Conservation (phyloP, 2,888 invertebrate genomes). For the Argyresthia albistria region DNA sequence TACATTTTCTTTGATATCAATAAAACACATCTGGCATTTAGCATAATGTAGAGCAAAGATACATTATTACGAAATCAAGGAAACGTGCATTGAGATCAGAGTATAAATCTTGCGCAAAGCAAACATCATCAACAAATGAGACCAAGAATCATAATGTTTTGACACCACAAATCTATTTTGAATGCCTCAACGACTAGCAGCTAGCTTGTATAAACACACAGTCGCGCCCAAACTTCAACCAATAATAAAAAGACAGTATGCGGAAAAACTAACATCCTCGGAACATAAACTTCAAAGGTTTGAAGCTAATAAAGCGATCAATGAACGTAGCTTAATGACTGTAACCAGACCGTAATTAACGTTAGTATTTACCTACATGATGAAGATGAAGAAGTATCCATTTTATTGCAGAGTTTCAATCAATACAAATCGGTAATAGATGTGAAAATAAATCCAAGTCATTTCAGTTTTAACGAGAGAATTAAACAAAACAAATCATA, state of each 20-base stretch:
- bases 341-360: conserved; percentile 18
- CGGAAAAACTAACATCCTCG: conserved; percentile 72
- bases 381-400: neutral
- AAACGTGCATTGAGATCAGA: conserved; percentile 14
- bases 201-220: conserved; percentile 58
- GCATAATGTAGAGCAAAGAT: neutral
- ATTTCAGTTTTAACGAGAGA: too few relatives aligned
- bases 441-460: too few relatives aligned
- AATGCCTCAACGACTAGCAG: conserved; percentile 30
- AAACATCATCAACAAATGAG: conserved; percentile 27
- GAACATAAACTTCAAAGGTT: conserved; percentile 58
- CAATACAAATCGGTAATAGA: neutral
- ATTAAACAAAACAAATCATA: too few relatives aligned
- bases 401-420: neutral
- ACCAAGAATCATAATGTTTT: conserved; percentile 53
- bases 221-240: conserved; percentile 66
- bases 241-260: conserved; percentile 70
- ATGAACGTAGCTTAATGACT: conserved; percentile 46
- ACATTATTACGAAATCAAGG: conserved; percentile 11
- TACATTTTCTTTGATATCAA: too few relatives aligned
- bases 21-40: too few relatives aligned
- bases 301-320: conserved; percentile 58
- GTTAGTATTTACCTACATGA: neutral
- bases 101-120: conserved; percentile 3
- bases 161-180: conserved; percentile 67